phyloP scores from a whole-genome alignment of 2,113 vertebrate genomes.

The Malaclemys terrapin region DNA sequence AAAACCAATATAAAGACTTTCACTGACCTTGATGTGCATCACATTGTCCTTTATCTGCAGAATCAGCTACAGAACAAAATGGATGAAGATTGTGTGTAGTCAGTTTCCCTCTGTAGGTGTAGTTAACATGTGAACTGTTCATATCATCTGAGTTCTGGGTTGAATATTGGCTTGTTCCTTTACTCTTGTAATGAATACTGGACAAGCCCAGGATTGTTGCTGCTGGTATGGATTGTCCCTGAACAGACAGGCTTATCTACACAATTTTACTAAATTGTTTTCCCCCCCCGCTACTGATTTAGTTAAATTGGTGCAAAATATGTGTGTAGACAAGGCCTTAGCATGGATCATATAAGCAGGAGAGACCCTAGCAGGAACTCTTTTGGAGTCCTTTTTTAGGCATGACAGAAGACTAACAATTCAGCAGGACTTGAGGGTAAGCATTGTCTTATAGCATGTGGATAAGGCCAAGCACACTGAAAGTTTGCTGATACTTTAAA shows the following conservation, averaged over 20 bases:
- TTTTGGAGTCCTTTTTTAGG: not conserved
- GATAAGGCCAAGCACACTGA: conserved; percentile 26
- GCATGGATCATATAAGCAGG: not conserved
- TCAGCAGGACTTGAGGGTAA: not conserved
- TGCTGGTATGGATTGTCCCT: not conserved
- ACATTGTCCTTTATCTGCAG: not conserved
- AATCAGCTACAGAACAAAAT: not conserved
- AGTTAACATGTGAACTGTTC: not conserved
- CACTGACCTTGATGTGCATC: not conserved
- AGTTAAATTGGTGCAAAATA: not conserved
- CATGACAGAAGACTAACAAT: not conserved
- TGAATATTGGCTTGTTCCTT: not conserved
- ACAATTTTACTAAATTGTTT: not conserved
- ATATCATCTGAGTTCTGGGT: not conserved
- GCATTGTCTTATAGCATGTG: not conserved
- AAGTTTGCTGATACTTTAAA: conserved; percentile 19
- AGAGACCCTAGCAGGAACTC: not conserved
- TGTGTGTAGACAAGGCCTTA: not conserved
- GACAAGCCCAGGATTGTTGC: not conserved
- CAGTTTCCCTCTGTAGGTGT: not conserved
- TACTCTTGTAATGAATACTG: not conserved
- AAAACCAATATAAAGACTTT: not conserved
- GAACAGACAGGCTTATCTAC: not conserved
- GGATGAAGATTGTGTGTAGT: not conserved
- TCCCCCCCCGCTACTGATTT: not conserved